Evolutionary conservation across 2,797 vertebrate species (phyloP).

Genomic region (Moxostoma hubbsi): DNA sequence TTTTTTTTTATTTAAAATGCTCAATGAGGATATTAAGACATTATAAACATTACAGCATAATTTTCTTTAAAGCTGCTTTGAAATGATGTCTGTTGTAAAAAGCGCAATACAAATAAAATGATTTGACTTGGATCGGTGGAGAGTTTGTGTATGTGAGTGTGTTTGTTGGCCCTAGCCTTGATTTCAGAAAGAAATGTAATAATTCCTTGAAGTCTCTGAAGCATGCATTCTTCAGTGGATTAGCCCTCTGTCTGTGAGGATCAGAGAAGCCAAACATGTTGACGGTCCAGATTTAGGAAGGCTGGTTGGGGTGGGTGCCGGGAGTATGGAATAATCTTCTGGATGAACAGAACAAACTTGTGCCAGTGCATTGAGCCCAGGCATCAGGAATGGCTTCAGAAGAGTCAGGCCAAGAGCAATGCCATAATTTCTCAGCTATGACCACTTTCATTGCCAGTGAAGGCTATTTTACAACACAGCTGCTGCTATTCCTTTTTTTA

Average conservation of each 20-base stretch:
- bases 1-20: too few relatives aligned
- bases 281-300: constrained; percentile 76
- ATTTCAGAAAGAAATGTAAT: constrained; percentile 51
- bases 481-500: constrained; percentile 21
- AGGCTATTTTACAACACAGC: constrained; percentile 33
- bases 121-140: background rate
- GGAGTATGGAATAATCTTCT: constrained; percentile 63
- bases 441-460: constrained; percentile 20
- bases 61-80: too few relatives aligned
- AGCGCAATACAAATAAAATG: too few relatives aligned
- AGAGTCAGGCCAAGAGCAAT: constrained; percentile 31
- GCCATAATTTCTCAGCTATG: constrained; percentile 38
- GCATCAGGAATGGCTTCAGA: constrained; percentile 39
- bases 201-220: constrained; percentile 56
- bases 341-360: constrained; percentile 35
- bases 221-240: constrained; percentile 76
- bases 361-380: constrained; percentile 49
- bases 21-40: too few relatives aligned
- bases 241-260: constrained; percentile 76
- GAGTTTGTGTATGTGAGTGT: constrained; percentile 24
- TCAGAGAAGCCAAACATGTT: constrained; percentile 77
- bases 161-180: constrained; percentile 26
- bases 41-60: too few relatives aligned
- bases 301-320: constrained; percentile 57
- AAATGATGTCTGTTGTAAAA: too few relatives aligned